Evolutionary conservation across 2,888 invertebrate species (phyloP), one percentile per base, ranked within the genome.

Genomic region (Pegoplata infirma): DNA sequence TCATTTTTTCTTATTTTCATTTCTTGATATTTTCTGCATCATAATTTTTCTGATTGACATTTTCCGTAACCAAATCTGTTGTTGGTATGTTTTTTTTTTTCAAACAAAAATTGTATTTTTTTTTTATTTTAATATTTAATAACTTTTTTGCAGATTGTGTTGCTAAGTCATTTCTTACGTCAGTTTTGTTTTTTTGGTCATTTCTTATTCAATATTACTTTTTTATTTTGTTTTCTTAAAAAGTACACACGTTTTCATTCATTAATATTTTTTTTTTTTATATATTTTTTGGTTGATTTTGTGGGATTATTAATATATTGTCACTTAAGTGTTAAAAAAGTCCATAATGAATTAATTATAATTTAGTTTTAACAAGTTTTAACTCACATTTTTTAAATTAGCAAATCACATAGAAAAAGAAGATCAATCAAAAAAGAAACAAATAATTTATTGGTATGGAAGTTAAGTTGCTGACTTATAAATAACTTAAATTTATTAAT

Each of bases 151-250:
- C 14, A n/a, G 2, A 40, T 40, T 49, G 40, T 55, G 55, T 72
- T 72, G 64, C 64, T 5, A 71, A 64, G 64, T 63, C 47, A 36
- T 40, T 56, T 25, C 23, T 68, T 53, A 36, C 61, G 59, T 61
- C 44, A 71, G 51, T 69, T 61, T 61, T 28, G 51, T 69, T 61
- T 61, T 28, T n/a, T 23, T 4, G 36, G 36, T 40, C n/a, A n/a
- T 40, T 40, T 40, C n/a, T n/a, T n/a, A 40, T 40, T n/a, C 25
- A 25, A 25, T 25, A 25, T 25, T 25, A 25, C 6, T 25, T 25
- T 25, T 25, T 5, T 40, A 40, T 40, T 40, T 40, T 40, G n/a
- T 40, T 40, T 3, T 12, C 12, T 5, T n/a, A 40, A 12, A 40
- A 40, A 40, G n/a, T 40, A 40, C 36, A 40, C 36, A 40, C 36